Base-by-base conservation (phyloP, 2,888 invertebrate genomes). In the Athrips mouffetella region DNA sequence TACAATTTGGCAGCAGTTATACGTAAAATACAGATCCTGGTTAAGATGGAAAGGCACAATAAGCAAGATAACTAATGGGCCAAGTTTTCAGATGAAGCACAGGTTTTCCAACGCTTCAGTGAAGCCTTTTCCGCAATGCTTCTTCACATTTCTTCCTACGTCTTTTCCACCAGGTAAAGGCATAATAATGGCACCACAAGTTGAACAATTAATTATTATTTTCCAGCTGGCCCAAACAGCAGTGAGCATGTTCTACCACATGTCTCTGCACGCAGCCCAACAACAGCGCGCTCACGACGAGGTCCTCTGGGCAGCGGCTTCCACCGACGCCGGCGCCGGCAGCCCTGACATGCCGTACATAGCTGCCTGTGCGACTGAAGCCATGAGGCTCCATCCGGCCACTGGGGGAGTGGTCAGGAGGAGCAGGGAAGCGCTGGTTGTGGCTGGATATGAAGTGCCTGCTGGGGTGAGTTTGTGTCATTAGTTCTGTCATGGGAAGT, bases 261-360 rank as follows among this genome's bases (percentile, higher is more conserved):
- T 87, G 0, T 83, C 87, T 0, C 72, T 87, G 0, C 78, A 86
- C 70, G 82, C 87, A 0, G 87, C 86, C 0, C 73, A 73, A 0
- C 87, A 88, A 31, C 87, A 88, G 42, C 70, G 81, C 0, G 87
- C 81, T 0, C 85, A 83, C 51, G 86, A 87, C 52, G 80, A 86
- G 45, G 73, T 82, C 0, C 57, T 67, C 33, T 87, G 87, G 87
- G 69, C 77, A 1, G 62, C 65, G 0, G 86, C 76, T 0, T 71
- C 78, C 10, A 60, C 58, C 1, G 73, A 68, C 1, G 81, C 77
- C 0, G 84, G 80, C 0, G 67, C 73, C 0, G 73, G 65, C 0
- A 53, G 56, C 1, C 62, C 68, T 0, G 72, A 72, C 1, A 59
- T 81, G 50, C 74, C 76, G 0, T 86, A 84, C 50, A 65, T 82